Conservation (phyloP, 2,113 vertebrate genomes). For the Felis chaus region DNA sequence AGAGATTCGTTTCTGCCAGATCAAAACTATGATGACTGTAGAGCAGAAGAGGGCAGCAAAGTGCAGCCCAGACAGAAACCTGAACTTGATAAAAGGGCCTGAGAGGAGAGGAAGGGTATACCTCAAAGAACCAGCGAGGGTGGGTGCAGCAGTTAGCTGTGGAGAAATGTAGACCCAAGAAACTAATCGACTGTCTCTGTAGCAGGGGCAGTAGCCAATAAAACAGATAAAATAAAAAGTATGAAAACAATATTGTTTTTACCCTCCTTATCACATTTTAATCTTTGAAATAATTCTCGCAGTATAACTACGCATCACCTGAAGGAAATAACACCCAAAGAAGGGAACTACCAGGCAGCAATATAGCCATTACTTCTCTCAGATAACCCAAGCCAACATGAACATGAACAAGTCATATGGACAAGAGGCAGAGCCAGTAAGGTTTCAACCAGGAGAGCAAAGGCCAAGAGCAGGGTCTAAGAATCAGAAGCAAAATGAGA, state of each 20-base stretch:
- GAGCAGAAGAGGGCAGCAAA: constrained; percentile 70
- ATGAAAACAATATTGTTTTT: not conserved
- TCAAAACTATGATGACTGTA: not conserved
- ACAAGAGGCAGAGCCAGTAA: not conserved
- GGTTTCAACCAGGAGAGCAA: not conserved
- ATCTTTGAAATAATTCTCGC: not conserved
- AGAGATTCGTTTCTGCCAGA: not conserved
- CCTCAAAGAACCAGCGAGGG: not conserved
- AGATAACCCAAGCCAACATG: not conserved
- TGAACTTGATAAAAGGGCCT: not conserved
- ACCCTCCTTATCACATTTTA: not conserved
- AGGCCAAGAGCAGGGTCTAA: not conserved
- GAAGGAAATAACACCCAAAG: not conserved
- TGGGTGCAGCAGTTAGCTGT: not conserved
- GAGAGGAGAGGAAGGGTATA: not conserved
- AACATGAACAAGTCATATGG: not conserved
- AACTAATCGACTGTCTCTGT: not conserved
- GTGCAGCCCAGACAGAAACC: not conserved
- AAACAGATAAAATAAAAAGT: not conserved
- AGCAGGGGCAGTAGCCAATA: not conserved
- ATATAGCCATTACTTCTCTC: not conserved
- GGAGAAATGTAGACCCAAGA: not conserved
- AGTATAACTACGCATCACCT: not conserved
- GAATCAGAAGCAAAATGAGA: not conserved
- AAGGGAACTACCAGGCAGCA: not conserved